phyloP scores from a whole-genome alignment of 2,113 vertebrate species.

The Redunca redunca region DNA sequence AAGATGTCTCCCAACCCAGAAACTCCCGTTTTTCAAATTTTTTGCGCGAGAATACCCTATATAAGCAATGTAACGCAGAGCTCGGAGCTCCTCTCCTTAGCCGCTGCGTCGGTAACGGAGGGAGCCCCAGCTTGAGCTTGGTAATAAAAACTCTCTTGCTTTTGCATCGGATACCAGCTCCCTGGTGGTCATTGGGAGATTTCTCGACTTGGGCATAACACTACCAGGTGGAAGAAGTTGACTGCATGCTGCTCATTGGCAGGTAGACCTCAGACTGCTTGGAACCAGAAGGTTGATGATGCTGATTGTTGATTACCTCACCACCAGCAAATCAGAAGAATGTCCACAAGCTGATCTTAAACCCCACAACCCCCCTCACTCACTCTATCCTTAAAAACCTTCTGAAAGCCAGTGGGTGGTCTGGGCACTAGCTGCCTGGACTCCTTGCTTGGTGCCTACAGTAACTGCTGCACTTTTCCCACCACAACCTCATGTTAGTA shows the following conservation, averaged over 20 bases:
- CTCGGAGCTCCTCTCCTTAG: too few relatives aligned
- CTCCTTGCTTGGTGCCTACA: neutral
- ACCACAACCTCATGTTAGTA: too few relatives aligned
- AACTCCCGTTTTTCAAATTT: too few relatives aligned
- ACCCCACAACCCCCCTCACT: neutral
- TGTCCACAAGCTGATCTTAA: neutral
- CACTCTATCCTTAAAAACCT: neutral
- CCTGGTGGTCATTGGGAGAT: too few relatives aligned
- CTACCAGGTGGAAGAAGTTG: neutral
- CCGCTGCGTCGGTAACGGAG: too few relatives aligned
- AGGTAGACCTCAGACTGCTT: neutral
- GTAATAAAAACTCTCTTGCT: too few relatives aligned
- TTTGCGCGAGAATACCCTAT: too few relatives aligned
- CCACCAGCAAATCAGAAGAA: neutral
- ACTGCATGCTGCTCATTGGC: neutral
- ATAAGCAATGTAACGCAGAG: too few relatives aligned
- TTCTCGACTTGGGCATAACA: too few relatives aligned
- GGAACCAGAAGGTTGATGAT: neutral
- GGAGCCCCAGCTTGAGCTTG: too few relatives aligned
- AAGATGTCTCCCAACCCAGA: too few relatives aligned
- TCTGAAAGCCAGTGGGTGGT: neutral
- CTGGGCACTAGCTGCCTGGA: neutral
- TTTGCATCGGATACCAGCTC: too few relatives aligned
- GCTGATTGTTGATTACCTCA: neutral
- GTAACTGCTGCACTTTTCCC: neutral